phyloP scores from a whole-genome alignment of 2,888 invertebrate genomes.

The Drosophila leonis region DNA sequence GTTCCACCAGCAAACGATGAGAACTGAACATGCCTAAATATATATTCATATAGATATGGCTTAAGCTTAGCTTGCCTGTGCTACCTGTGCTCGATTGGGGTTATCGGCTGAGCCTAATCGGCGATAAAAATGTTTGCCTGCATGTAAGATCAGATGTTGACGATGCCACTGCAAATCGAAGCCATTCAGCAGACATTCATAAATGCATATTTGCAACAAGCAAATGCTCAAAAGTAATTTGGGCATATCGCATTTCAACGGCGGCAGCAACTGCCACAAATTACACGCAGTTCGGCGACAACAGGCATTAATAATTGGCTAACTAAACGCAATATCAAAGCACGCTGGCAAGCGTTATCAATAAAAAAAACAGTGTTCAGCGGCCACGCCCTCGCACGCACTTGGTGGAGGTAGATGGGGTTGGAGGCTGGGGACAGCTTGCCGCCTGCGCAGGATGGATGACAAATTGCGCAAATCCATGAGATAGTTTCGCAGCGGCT shows the following conservation, averaged over 20 bases:
- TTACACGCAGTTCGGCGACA: constrained; percentile 70
- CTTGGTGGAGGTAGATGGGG: constrained; percentile 20
- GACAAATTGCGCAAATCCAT: constrained; percentile 83
- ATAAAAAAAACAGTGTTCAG: constrained; percentile 75
- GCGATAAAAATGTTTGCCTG: constrained; percentile 69
- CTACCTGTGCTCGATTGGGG: constrained; percentile 47
- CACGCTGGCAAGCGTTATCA: constrained; percentile 71
- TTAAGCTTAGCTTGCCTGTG: neutral
- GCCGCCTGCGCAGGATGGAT: constrained; percentile 68
- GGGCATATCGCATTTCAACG: constrained; percentile 68
- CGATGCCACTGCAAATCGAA: constrained; percentile 46
- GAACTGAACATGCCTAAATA: constrained; percentile 17
- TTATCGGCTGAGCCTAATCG: constrained; percentile 61
- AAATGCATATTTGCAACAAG: constrained; percentile 41
- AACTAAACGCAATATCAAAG: constrained; percentile 72
- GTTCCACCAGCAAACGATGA: constrained; percentile 43
- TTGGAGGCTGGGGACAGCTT: constrained; percentile 47
- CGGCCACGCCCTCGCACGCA: constrained; percentile 73
- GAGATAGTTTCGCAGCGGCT: constrained; percentile 70
- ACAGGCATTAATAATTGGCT: constrained; percentile 74
- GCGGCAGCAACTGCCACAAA: constrained; percentile 71
- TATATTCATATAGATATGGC: neutral
- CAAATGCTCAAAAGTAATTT: constrained; percentile 13
- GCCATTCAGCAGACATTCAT: constrained; percentile 62
- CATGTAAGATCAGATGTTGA: constrained; percentile 69